Evolutionary conservation across 2,113 vertebrate genomes (phyloP).

Genomic region (Machaerirhynchus nigripectus): DNA sequence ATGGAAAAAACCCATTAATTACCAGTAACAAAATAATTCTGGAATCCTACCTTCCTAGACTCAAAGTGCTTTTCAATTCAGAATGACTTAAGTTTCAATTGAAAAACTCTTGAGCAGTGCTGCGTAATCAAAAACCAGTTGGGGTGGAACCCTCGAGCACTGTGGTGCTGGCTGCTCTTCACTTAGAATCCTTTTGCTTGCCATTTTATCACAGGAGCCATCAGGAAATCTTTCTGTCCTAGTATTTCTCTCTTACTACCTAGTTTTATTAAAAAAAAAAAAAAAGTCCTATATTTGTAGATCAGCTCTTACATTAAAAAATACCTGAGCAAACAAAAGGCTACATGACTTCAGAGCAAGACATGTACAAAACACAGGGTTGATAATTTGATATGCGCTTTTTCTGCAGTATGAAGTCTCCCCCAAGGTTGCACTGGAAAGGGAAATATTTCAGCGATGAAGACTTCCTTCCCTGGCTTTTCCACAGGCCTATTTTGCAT

Average conservation of each 20-base stretch:
- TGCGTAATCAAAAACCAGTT: not conserved
- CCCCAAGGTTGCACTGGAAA: not conserved
- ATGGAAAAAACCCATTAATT: not conserved
- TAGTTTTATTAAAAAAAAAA: not conserved
- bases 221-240: not conserved
- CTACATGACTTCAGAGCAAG: not conserved
- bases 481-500: conserved; percentile 8
- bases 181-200: not conserved
- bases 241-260: not conserved
- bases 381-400: fast-evolving
- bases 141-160: not conserved
- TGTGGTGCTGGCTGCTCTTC: not conserved
- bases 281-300: not conserved
- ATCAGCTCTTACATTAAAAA: not conserved
- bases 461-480: not conserved
- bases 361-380: not conserved
- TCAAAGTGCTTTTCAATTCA: not conserved
- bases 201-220: not conserved
- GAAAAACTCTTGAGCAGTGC: not conserved
- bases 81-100: not conserved
- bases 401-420: not conserved
- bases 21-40: not conserved
- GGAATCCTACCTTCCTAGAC: not conserved
- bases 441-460: not conserved
- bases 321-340: not conserved